Base-by-base conservation (phyloP, 2,113 vertebrate genomes). In the Panthera tigris region DNA sequence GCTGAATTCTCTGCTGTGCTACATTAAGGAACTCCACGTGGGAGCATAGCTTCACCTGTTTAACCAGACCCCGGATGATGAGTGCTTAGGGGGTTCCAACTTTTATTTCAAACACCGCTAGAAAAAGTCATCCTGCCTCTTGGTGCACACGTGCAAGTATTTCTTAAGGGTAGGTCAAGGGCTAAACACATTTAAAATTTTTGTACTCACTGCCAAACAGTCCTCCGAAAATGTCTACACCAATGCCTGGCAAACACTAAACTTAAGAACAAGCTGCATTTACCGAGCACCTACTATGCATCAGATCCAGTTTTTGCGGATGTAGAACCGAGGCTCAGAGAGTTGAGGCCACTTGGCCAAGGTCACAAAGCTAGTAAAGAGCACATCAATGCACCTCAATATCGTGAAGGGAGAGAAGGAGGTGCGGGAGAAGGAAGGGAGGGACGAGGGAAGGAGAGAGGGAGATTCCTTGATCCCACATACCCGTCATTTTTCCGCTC, bases 81-180 rank as follows among this genome's bases (percentile, higher is more conserved):
- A 50, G 39, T 6, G 8, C 31, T 55, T 19, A 19, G 23, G 19
- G 2, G 14, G 25, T 78, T 39, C 83, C 7, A 7, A 25, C 68
- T 39, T 92, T 89, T 31, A 80, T 79, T 89, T 97, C 63, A 73
- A 61, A 66, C 29, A 10, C 25, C n/a, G 48, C 33, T 45, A 23
- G 69, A 5, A 33, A 79, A 39, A 36, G 14, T 25, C 3, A 50
- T 3, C 36, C 73, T 39, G 5, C 15, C 45, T 93, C 50, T 39
- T 45, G 69, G 50, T 13, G 19, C n/a, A 50, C 15, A 13, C 1
- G 1, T 4, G 14, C 4, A 57, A 63, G 29, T 31, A 73, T n/a
- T 57, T 88, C 45, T 50, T 52, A 95, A 69, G 85, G 36, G 15
- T 4, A 50, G 23, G 27, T 81, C 63, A 81, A 89, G 85, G 82